Evolutionary conservation across 1,140 invertebrate species (phyloP).

Genomic region (Scaptomyza pallida): DNA sequence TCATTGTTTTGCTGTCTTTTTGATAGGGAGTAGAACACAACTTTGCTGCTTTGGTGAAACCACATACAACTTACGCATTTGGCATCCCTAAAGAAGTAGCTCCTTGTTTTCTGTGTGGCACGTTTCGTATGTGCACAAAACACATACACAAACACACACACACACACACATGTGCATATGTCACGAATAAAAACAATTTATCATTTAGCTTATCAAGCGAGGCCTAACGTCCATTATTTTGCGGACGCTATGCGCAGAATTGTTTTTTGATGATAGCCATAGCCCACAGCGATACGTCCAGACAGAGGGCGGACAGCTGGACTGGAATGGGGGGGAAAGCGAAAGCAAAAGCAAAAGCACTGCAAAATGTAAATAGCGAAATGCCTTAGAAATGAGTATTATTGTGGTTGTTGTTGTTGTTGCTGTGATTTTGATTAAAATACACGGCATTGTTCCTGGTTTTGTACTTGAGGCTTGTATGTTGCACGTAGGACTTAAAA

Average conservation of each 20-base stretch:
- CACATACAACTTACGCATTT: conserved; percentile 59
- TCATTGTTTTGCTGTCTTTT: conserved; percentile 19
- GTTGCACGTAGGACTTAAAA: background rate
- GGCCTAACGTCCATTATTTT: conserved; percentile 81
- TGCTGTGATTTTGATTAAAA: conserved; percentile 49
- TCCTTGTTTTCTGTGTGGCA: conserved; percentile 11
- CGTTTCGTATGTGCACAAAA: conserved; percentile 31
- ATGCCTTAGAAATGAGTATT: conserved; percentile 77
- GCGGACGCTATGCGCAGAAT: conserved; percentile 77
- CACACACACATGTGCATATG: conserved; percentile 62
- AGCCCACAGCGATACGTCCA: conserved; percentile 13
- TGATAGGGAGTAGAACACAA: conserved; percentile 59
- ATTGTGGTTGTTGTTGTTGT: conserved; percentile 43
- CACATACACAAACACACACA: conserved; percentile 6
- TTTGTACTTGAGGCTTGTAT: background rate
- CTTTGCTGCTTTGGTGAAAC: conserved; percentile 43
- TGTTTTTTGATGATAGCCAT: conserved; percentile 79
- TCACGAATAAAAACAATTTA: conserved; percentile 82
- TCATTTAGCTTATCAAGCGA: conserved; percentile 80
- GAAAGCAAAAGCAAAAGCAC: conserved; percentile 10
- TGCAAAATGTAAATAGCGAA: conserved; percentile 57
- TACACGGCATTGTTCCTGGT: conserved; percentile 29
- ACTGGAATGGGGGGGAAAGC: conserved; percentile 1
- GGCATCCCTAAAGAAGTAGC: conserved; percentile 60
- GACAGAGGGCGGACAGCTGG: conserved; percentile 13